Conservation (phyloP, 2,113 vertebrate species). For the Melanerpes aurifrons region DNA sequence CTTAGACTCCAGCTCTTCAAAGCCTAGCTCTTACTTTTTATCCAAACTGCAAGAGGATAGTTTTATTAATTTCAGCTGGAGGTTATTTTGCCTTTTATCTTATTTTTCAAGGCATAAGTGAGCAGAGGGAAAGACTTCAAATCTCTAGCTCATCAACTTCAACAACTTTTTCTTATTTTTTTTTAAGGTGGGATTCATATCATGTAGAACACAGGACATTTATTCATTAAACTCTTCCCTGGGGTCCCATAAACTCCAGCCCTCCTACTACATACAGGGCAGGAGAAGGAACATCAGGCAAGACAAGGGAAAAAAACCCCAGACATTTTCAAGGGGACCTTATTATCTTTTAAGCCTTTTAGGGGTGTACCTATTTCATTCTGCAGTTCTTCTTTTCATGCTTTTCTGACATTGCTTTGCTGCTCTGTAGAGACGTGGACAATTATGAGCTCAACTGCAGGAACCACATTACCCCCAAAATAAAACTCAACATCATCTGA, state of each 20-base stretch:
- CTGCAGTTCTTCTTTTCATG: neutral
- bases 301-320: neutral
- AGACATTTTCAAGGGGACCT: neutral
- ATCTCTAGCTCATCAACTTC: slow-evolving; percentile 57
- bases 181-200: neutral
- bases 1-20: slow-evolving; percentile 47
- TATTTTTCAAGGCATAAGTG: slow-evolving; percentile 60
- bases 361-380: neutral
- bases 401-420: neutral
- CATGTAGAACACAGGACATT: slow-evolving; percentile 38
- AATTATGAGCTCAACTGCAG: neutral
- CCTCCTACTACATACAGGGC: neutral
- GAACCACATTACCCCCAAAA: neutral
- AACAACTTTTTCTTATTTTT: neutral
- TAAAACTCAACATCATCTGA: neutral
- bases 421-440: neutral
- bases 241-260: slow-evolving; percentile 25
- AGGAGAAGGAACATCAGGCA: neutral
- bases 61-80: slow-evolving; percentile 67
- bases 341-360: neutral
- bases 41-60: slow-evolving; percentile 33
- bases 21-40: slow-evolving; percentile 31
- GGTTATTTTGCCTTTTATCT: slow-evolving; percentile 66
- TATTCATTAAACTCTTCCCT: slow-evolving; percentile 62
- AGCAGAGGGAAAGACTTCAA: slow-evolving; percentile 31